phyloP scores from a whole-genome alignment of 2,888 invertebrate genomes.

The Drosophila vallismaia region DNA sequence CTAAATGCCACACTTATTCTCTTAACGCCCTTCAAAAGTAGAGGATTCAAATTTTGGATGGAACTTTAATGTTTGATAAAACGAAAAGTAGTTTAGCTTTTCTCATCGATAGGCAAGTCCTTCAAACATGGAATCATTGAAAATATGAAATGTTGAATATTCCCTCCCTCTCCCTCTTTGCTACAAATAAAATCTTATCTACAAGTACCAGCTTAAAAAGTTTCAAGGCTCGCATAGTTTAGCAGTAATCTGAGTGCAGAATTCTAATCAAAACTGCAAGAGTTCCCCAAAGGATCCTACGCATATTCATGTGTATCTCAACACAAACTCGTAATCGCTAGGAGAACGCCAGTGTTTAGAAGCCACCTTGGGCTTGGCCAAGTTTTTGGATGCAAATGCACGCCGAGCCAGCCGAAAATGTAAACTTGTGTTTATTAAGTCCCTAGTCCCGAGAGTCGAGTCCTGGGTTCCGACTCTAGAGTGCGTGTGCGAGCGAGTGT shows the following conservation, averaged over 20 bases:
- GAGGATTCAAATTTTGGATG: no score
- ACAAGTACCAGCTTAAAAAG: neutral
- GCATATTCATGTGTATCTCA: no score
- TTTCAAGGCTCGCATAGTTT: neutral
- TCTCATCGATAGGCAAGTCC: no score
- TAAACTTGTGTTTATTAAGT: slow-evolving; percentile 75
- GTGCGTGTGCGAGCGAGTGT: slow-evolving; percentile 16
- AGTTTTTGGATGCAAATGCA: slow-evolving; percentile 57
- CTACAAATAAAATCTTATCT: neutral
- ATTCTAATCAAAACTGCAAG: slow-evolving; percentile 1
- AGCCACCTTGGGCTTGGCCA: neutral
- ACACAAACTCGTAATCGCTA: slow-evolving; percentile 3
- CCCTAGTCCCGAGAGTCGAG: no score
- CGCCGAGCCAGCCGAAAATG: slow-evolving; percentile 58
- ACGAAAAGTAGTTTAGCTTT: no score
- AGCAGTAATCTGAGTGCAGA: neutral
- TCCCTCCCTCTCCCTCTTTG: neutral
- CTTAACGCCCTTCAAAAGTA: no score
- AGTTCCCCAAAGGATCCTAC: neutral
- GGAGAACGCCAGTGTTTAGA: neutral
- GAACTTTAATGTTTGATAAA: no score
- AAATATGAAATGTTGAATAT: no score
- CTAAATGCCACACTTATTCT: no score
- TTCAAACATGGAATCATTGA: no score
- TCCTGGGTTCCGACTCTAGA: neutral